Conservation (phyloP, 2,113 vertebrate genomes). For the Echinops telfairi region DNA sequence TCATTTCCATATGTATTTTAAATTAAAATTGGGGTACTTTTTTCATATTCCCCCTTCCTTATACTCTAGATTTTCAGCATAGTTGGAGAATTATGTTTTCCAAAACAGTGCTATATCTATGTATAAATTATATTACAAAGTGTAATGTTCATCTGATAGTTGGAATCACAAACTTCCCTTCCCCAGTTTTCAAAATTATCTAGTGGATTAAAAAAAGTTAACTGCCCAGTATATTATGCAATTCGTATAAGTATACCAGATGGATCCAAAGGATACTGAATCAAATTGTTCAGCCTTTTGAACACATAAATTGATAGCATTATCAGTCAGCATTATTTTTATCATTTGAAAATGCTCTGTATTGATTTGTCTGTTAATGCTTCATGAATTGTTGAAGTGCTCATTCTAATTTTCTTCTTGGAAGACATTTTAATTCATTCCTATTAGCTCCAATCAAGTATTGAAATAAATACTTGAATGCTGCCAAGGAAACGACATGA, state of each 20-base stretch:
- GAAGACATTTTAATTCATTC: slow-evolving; percentile 37
- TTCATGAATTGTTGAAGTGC: background rate
- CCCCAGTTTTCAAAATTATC: slow-evolving; percentile 10
- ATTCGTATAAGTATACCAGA: slow-evolving; percentile 67
- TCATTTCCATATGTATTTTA: slow-evolving; percentile 11
- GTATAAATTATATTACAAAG: background rate
- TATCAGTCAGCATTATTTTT: slow-evolving; percentile 58
- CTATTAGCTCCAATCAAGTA: background rate
- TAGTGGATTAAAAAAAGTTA: slow-evolving; percentile 59
- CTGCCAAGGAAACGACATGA: slow-evolving; percentile 21
- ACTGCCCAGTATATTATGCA: slow-evolving; percentile 69
- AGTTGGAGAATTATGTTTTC: background rate
- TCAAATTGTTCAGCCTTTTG: slow-evolving; percentile 64
- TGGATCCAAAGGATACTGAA: slow-evolving; percentile 64
- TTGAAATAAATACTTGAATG: slow-evolving; percentile 45
- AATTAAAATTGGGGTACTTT: background rate
- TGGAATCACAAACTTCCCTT: background rate
- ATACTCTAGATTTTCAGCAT: slow-evolving; percentile 34
- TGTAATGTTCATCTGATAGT: background rate
- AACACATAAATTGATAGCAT: slow-evolving; percentile 44
- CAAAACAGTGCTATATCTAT: background rate
- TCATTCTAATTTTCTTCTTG: slow-evolving; percentile 49
- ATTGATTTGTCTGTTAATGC: slow-evolving; percentile 46
- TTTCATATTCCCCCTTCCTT: background rate
- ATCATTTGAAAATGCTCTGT: slow-evolving; percentile 56